Percentiles rank a stretch among this genome's conserved stretches.
phyloP scores from a whole-genome alignment of 2,113 vertebrate species.

The Cinclus cinclus region DNA sequence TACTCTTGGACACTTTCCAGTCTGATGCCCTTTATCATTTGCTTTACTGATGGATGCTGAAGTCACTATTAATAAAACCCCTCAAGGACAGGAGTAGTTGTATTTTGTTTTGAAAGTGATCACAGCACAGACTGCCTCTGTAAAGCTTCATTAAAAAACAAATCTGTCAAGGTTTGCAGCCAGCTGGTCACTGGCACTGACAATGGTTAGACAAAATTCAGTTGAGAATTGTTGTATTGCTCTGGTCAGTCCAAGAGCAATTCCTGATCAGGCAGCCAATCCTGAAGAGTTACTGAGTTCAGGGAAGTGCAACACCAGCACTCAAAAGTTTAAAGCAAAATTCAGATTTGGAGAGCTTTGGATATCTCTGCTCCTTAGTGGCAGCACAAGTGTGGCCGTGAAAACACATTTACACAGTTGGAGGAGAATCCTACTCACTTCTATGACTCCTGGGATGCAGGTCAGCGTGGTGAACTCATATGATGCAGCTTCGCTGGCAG shows the following conservation, averaged over 20 bases:
- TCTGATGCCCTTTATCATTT: background rate
- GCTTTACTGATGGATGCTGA: background rate
- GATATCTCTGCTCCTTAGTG: background rate
- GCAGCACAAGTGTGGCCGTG: background rate
- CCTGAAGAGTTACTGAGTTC: background rate
- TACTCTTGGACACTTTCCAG: background rate
- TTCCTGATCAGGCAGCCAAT: background rate
- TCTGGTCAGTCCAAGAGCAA: background rate
- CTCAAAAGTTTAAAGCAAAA: background rate
- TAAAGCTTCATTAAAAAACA: constrained; percentile 60
- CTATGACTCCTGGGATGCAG: constrained; percentile 97
- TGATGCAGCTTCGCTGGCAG: constrained; percentile 92
- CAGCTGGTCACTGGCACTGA: constrained; percentile 34
- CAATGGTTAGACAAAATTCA: background rate
- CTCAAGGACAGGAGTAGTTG: background rate
- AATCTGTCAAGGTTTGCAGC: constrained; percentile 53
- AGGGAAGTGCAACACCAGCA: background rate
- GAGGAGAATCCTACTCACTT: constrained; percentile 70
- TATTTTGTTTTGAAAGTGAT: constrained; percentile 31
- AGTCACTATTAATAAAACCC: constrained; percentile 2
- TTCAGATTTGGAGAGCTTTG: background rate
- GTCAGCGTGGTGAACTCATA: constrained; percentile 98
- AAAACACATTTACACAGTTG: rapidly evolving
- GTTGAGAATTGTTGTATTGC: background rate
- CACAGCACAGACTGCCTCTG: constrained; percentile 35